Evolutionary conservation across 2,888 invertebrate genomes (phyloP).

Genomic region (Lithodes maja): DNA sequence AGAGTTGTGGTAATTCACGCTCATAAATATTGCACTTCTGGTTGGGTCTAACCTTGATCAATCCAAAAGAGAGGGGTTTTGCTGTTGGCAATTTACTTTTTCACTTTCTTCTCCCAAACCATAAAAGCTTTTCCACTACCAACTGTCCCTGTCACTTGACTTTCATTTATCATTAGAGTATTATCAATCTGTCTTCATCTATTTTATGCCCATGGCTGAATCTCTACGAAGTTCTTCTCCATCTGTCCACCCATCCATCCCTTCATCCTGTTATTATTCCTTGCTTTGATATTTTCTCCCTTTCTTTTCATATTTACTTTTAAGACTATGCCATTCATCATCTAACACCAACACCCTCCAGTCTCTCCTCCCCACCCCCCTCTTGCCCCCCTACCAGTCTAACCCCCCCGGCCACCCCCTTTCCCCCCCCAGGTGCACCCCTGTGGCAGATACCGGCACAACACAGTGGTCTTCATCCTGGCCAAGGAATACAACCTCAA

Average conservation of each 20-base stretch:
- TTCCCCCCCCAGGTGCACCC: slow-evolving; percentile 88
- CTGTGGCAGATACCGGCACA: slow-evolving; percentile 97
- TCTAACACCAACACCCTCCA: background rate
- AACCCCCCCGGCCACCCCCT: background rate
- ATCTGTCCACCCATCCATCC: background rate
- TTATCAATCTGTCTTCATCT: background rate
- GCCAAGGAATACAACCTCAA: slow-evolving; percentile 96
- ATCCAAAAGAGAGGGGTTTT: too few species aligned
- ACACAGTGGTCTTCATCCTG: slow-evolving; percentile 96
- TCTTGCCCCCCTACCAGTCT: background rate
- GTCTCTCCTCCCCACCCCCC: background rate
- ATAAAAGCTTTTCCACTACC: too few species aligned
- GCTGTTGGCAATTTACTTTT: too few species aligned
- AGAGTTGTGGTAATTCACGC: too few species aligned
- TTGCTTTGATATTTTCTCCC: background rate
- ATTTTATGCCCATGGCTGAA: too few species aligned
- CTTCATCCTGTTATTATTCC: background rate
- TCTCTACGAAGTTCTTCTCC: background rate
- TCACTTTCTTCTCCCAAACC: too few species aligned
- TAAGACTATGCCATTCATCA: background rate
- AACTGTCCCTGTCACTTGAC: too few species aligned
- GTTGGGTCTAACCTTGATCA: too few species aligned
- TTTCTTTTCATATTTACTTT: background rate
- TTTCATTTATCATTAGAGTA: background rate
- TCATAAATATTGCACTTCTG: too few species aligned